Base-by-base conservation (phyloP, 2,113 vertebrate genomes). In the Hyperopisus bebe region DNA sequence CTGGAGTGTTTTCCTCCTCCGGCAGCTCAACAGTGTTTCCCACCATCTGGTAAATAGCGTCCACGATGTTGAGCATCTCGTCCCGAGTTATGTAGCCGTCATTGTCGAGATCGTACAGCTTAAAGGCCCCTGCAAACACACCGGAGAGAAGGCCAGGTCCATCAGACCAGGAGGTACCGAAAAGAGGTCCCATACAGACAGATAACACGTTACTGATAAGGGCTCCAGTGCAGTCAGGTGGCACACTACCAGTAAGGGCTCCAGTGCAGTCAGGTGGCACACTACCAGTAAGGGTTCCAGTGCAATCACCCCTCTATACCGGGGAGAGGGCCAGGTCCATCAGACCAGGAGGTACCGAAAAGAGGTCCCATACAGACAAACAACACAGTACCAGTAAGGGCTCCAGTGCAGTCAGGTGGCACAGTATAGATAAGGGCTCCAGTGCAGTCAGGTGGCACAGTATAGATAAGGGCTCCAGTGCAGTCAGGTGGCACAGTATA, bases 41-140 rank as follows among this genome's bases (percentile, higher is more conserved):
- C 98, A 99, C 98, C 98, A 99, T 99, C 95, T 99, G 98, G 93
- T 99, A 99, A 92, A 99, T 99, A 0, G 98, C 98, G 0, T 99
- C 98, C 88, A 99, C 98, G 19, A 99, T 99, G 92, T 99, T 98
- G 93, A 99, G 92, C 98, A 99, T 99, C 96, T 99, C 98, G 0
- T 97, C 98, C 90, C 98, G 96, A 19, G 98, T 99, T 95, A 99
- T 99, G 95, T 98, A 99, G 85, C 98, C 98, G 0, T 99, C 98
- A 1, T 98, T 99, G 92, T 99, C 98, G 88, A 99, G 92, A 94
- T 99, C 98, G 0, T 99, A 99, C 24, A 99, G 95, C 93, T 99
- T 99, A 91, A 99, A 99, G 0, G 98, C 98, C 98, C 98, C 98
- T 99, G 95, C 2, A 3, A 70, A 86, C n/a, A 86, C 21, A 92